These are phyloP conservation scores for Notocelia uddmanniana DNA, from an alignment of 2,888 invertebrate species.

Conservation along the genomic window DNA sequence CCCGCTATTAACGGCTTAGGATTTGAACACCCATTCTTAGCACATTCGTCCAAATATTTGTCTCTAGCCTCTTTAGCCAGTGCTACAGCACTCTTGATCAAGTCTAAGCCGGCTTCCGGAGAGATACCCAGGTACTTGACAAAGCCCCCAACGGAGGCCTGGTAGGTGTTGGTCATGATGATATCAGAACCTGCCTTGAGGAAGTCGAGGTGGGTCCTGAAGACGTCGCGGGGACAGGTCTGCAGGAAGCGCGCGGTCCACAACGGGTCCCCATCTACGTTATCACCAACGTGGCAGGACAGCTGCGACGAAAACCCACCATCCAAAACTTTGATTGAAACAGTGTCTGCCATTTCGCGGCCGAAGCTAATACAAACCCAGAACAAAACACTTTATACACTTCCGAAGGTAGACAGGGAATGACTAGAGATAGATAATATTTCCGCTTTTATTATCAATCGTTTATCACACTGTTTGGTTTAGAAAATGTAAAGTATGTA, in stretches of 20 bases:
- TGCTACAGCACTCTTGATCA: constrained; percentile 90
- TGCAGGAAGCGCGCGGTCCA: constrained; percentile 94
- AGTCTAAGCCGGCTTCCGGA: constrained; percentile 87
- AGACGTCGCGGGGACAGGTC: constrained; percentile 91
- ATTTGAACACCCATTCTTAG: constrained; percentile 50
- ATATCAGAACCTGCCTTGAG: constrained; percentile 94
- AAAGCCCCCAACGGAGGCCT: constrained; percentile 92
- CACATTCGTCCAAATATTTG: constrained; percentile 83
- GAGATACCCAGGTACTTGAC: constrained; percentile 89
- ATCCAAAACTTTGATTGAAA: constrained; percentile 73
- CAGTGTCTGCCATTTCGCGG: constrained; percentile 31
- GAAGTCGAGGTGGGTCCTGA: constrained; percentile 92
- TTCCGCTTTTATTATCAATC: constrained; percentile 39
- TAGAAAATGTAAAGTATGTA: constrained; percentile 42
- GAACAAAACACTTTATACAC: constrained; percentile 4
- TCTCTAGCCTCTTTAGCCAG: constrained; percentile 90
- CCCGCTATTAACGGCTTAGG: constrained; percentile 89
- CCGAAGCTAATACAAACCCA: neutral
- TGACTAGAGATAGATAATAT: constrained; percentile 20
- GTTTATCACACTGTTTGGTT: constrained; percentile 42
- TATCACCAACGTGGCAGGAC: constrained; percentile 88
- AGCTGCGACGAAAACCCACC: constrained; percentile 94
- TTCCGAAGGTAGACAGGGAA: constrained; percentile 14
- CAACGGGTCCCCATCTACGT: constrained; percentile 93
- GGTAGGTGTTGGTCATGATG: constrained; percentile 95